phyloP scores from a whole-genome alignment of 37 sponge, comb jelly and placozoan genomes.

The Hormiphora californensis region DNA sequence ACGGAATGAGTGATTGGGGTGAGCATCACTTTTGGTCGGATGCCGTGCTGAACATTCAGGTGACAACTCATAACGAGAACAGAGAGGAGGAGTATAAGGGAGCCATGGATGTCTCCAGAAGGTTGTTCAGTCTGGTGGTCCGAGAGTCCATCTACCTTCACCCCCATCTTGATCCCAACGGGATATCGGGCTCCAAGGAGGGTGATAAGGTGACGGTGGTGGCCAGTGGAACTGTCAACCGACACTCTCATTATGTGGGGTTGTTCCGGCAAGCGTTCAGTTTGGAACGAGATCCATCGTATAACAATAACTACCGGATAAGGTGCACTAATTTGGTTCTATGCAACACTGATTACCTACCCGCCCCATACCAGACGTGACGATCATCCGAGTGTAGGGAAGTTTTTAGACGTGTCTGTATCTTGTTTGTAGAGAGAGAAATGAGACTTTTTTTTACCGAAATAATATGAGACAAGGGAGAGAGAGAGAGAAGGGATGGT shows the following conservation, averaged over 20 bases:
- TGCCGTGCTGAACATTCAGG: constrained; percentile 26
- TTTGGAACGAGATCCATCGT: neutral
- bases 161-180: constrained; percentile 19
- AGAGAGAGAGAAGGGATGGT: too few species aligned
- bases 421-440: too few species aligned
- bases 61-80: neutral
- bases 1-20: constrained; percentile 43
- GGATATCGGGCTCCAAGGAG: neutral
- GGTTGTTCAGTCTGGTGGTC: constrained; percentile 32
- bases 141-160: constrained; percentile 27
- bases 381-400: too few species aligned
- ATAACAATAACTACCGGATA: constrained; percentile 30
- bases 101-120: neutral
- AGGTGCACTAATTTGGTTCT: constrained; percentile 13
- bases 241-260: constrained; percentile 35
- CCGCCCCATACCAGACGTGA: constrained; percentile 32
- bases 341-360: constrained; percentile 17
- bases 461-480: too few species aligned
- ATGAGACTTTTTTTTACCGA: too few species aligned
- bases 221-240: constrained; percentile 14
- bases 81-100: constrained; percentile 23
- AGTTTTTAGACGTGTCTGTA: too few species aligned
- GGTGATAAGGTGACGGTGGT: neutral
- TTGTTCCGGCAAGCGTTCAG: constrained; percentile 15
- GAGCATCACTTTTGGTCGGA: constrained; percentile 57